Evolutionary conservation across 2,888 invertebrate species (phyloP), one percentile per base, ranked within the genome.

Genomic region (Deilephila elpenor): DNA sequence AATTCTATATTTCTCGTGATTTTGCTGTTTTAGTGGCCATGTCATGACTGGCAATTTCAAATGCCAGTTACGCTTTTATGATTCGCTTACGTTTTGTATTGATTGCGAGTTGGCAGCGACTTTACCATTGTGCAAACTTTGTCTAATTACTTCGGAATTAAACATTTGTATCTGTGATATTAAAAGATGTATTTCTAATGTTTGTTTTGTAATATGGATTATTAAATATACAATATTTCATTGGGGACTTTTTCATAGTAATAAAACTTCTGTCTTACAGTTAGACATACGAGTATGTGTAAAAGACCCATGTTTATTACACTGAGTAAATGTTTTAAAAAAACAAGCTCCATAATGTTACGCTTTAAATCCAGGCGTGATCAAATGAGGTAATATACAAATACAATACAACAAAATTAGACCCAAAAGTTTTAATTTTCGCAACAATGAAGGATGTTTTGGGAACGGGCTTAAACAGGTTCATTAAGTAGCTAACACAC

Each of bases 21-120:
- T 80, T 87, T 79, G 80, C 75, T 80, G 79, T 82, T 88, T 86
- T 82, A 88, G 77, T 82, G 53, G 44, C 73, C 59, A 76, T 75
- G 79, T 78, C 82, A 76, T 85, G 76, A 86, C 85, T 85, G 76
- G 79, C 77, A 78, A 82, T 82, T 83, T 83, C 84, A 82, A 81
- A 82, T 81, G 80, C 77, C 80, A 79, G 81, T 82, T 78, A 83
- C 79, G 78, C 73, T 80, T 83, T 82, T 80, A 83, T 78, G 75
- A 75, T 62, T 62, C 71, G 75, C 73, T 75, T 76, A 73, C 73
- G 67, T 60, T 71, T 37, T 37, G 60, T 44, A 60, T 44, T 71
- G 71, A 71, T 44, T 44, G 19, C 44, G 34, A 44, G 67, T 67
- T 64, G 14, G 5, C 14, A 32, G n/a, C 56, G 62, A 67, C 44